Evolutionary conservation across 2,113 vertebrate genomes (phyloP).

Genomic region (Octodon degus): DNA sequence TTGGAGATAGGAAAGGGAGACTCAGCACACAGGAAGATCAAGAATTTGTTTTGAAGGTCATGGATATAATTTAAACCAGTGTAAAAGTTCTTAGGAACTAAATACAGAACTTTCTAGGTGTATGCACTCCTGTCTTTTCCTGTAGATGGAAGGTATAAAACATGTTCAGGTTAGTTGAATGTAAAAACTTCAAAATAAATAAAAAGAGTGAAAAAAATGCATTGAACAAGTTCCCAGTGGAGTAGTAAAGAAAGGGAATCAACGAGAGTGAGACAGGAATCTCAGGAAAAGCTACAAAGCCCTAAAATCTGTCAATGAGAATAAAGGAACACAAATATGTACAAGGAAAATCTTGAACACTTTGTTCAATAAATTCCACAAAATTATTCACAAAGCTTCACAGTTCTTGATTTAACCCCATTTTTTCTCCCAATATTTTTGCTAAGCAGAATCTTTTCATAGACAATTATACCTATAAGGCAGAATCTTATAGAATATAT

Average conservation of each 20-base stretch:
- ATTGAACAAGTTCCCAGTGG: background rate
- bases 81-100: background rate
- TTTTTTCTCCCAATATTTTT: background rate
- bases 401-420: background rate
- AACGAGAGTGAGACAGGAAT: background rate
- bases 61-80: background rate
- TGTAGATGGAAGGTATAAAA: background rate
- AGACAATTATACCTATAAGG: background rate
- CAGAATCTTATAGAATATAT: background rate
- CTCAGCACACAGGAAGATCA: background rate
- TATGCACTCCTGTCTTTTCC: background rate
- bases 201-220: background rate
- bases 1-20: background rate
- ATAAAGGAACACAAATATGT: background rate
- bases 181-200: background rate
- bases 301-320: background rate
- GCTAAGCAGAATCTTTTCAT: background rate
- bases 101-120: background rate
- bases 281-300: background rate
- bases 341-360: background rate
- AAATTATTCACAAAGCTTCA: background rate
- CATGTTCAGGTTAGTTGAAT: background rate
- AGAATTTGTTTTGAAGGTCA: background rate
- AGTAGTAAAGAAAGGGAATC: background rate
- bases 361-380: background rate